Evolutionary conservation across 2,797 vertebrate genomes (phyloP).

Genomic region (Pangasius mekongensis): DNA sequence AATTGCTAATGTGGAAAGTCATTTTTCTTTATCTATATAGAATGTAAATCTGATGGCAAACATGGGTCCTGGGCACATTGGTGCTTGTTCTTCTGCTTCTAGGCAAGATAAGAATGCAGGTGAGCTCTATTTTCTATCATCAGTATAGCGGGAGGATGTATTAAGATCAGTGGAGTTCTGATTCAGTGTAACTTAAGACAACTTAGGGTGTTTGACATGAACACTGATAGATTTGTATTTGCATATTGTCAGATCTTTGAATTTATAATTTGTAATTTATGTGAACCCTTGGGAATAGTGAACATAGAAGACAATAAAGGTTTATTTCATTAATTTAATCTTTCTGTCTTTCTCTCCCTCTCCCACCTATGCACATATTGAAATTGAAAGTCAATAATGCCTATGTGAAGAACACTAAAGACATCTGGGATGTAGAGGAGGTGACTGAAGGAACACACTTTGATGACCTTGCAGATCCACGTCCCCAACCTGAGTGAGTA

Average conservation of each 20-base stretch:
- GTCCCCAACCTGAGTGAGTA: slow-evolving; percentile 77
- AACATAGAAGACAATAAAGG: not conserved
- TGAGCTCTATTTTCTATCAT: not conserved
- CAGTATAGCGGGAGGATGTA: not conserved
- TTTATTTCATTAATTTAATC: not conserved
- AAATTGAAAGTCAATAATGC: slow-evolving; percentile 22
- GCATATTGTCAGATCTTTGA: not conserved
- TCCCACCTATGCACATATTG: not conserved
- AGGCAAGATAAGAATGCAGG: slow-evolving; percentile 25
- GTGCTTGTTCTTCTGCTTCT: not conserved
- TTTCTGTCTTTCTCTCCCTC: not conserved
- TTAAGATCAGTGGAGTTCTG: not conserved
- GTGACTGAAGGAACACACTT: slow-evolving; percentile 72
- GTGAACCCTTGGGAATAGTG: not conserved
- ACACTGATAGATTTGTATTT: not conserved
- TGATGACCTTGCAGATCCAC: slow-evolving; percentile 70
- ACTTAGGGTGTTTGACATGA: not conserved
- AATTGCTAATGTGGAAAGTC: not conserved
- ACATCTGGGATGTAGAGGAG: slow-evolving; percentile 72
- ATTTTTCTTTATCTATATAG: not conserved
- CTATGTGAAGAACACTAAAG: slow-evolving; percentile 37
- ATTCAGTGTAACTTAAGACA: not conserved
- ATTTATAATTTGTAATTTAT: not conserved
- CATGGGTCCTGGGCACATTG: slow-evolving; percentile 52
- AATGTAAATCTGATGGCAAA: slow-evolving; percentile 16